Evolutionary conservation across 2,797 vertebrate genomes (phyloP), one percentile per base, ranked within the genome.

Genomic region (Fratercula arctica): DNA sequence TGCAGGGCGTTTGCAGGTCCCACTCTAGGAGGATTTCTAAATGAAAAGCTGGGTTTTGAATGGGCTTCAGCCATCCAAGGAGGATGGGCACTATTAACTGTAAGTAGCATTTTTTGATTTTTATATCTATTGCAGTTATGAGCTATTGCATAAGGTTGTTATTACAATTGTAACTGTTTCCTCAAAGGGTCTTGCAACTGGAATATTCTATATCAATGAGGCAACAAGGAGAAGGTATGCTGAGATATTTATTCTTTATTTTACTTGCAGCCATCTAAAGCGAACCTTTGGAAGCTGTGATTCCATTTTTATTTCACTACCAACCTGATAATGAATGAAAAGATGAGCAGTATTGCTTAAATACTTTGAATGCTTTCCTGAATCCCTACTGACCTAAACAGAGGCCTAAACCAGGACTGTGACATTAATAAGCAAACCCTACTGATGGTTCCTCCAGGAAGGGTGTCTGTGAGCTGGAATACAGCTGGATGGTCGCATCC

Each of bases 51-150:
- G 63, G 95, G 98, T 64, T 98, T 98, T 82, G 97, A 98, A 66
- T 98, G 98, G 98, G 97, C 98, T 5, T 96, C 98, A 46, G 97
- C 97, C 72, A 66, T 98, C 25, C 98, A 98, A 91, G 98, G 98
- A 83, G 94, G 97, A 37, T 97, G 98, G 95, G 72, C 97, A 43
- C 75, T 98, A 35, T 45, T 97, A 86, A 97, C 96, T 95, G 98
- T 98, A 97, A 97, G 98, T 98, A 90, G 57, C 19, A 1, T 53
- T 56, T 85, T 75, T 83, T 82, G 14, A 45, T 54, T 88, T 74
- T 61, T 10, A 3, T 70, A 63, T 92, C 51, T 63, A 13, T 94
- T 92, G 18, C 12, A 41, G 31, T 93, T 90, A 37, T 81, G 25
- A 94, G 29, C 86, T 90, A 25, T 83, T 93, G 35, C 16, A 59